Conservation (phyloP, 1,140 invertebrate species). For the Polypedilum vanderplanki region DNA sequence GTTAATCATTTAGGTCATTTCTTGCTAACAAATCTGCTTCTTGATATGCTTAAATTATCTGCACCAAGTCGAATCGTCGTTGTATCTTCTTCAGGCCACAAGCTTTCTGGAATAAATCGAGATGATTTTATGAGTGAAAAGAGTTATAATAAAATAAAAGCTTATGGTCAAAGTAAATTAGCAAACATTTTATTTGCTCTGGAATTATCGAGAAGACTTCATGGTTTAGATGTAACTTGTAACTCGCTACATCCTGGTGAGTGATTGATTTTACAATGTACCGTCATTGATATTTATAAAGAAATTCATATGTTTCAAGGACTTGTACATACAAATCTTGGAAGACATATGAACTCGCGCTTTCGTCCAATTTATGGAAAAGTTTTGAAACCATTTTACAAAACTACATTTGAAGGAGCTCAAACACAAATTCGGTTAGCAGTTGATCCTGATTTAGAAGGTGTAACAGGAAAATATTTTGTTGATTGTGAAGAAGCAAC, state of each 20-base stretch:
- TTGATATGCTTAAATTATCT: conserved; percentile 51
- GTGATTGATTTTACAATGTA: neutral
- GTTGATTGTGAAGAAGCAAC: conserved; percentile 52
- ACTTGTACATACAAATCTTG: conserved; percentile 65
- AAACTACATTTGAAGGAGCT: conserved; percentile 60
- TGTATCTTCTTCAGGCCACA: conserved; percentile 40
- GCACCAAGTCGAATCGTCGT: conserved; percentile 49
- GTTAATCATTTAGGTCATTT: conserved; percentile 81
- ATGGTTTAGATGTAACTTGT: conserved; percentile 54
- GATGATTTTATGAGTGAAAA: conserved; percentile 59
- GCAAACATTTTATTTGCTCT: conserved; percentile 65
- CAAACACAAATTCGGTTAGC: conserved; percentile 75
- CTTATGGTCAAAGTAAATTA: conserved; percentile 67
- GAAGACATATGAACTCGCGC: conserved; percentile 50
- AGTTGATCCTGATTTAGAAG: conserved; percentile 60
- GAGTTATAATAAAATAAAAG: conserved; percentile 50
- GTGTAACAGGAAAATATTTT: conserved; percentile 52
- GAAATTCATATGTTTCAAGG: neutral
- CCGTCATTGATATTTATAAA: neutral
- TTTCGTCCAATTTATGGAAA: neutral
- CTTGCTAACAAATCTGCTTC: conserved; percentile 68
- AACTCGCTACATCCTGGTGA: conserved; percentile 66
- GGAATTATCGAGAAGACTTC: conserved; percentile 52
- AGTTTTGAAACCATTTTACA: conserved; percentile 45
- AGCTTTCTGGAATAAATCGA: conserved; percentile 58